phyloP scores from a whole-genome alignment of 2,113 vertebrate genomes.

The Poecile atricapillus region DNA sequence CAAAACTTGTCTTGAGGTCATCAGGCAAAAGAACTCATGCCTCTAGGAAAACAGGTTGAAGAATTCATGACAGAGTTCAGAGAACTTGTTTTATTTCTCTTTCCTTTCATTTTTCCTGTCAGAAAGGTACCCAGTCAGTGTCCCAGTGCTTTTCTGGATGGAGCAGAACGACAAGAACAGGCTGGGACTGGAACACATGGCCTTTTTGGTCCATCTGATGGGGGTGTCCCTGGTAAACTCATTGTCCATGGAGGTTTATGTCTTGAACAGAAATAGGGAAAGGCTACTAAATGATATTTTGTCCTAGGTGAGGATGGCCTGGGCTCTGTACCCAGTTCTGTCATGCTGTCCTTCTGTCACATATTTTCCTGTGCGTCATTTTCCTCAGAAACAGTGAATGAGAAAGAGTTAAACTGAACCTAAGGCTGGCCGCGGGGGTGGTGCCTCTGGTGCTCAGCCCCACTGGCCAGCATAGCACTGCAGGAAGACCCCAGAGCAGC shows the following conservation, averaged over 20 bases:
- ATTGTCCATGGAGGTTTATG: neutral
- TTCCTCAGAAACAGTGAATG: neutral
- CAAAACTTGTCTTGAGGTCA: neutral
- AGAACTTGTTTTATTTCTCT: neutral
- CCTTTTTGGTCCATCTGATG: neutral
- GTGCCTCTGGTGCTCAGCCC: neutral
- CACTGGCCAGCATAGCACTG: no score
- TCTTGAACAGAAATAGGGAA: neutral
- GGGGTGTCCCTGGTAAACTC: neutral
- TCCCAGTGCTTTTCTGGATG: neutral
- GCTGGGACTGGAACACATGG: neutral
- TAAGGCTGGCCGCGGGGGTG: fast-evolving
- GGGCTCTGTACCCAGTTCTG: neutral
- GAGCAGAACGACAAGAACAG: neutral
- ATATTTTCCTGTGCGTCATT: neutral
- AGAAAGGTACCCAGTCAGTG: neutral
- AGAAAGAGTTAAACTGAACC: neutral
- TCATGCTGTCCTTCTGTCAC: neutral
- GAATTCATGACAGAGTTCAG: neutral
- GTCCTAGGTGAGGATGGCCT: neutral
- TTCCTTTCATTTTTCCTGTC: neutral
- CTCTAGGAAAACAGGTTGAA: neutral
- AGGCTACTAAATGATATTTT: neutral
- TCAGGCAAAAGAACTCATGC: neutral
- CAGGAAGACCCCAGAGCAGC: neutral